These are phyloP conservation scores for Eubasilissa splendida DNA, from an alignment of 2,888 invertebrate genomes.

Conservation along the genomic window DNA sequence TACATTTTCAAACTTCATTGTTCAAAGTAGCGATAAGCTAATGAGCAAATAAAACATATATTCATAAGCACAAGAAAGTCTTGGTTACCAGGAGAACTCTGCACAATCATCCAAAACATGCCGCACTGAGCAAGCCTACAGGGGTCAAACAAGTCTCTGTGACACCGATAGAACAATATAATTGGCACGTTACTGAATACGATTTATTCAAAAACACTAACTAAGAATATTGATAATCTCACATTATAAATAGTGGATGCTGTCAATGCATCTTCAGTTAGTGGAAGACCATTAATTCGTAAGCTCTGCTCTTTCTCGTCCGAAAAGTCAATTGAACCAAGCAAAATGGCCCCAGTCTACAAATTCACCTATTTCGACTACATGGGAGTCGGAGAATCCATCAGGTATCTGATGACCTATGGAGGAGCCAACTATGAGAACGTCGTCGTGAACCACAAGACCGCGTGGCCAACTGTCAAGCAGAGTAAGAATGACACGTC, in stretches of 20 bases:
- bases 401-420: constrained; percentile 61
- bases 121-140: no score
- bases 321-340: constrained; percentile 6
- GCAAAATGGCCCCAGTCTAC: constrained; percentile 62
- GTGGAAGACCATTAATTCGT: constrained; percentile 46
- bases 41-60: no score
- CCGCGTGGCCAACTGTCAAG: constrained; percentile 59
- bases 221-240: not conserved
- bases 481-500: constrained; percentile 50
- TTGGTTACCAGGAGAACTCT: no score
- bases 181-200: no score
- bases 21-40: no score
- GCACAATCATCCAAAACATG: no score
- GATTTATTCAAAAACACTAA: no score
- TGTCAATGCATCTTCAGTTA: constrained; percentile 38
- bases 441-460: constrained; percentile 55
- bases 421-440: constrained; percentile 62
- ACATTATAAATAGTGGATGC: constrained; percentile 20
- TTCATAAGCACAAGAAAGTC: no score
- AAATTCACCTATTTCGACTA: constrained; percentile 62
- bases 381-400: constrained; percentile 62
- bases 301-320: not conserved
- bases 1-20: no score
- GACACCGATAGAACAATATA: no score
- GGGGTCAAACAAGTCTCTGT: no score